These are phyloP conservation scores for Salvelinus alpinus DNA, from an alignment of 2,113 vertebrate species.

Conservation along the genomic window DNA sequence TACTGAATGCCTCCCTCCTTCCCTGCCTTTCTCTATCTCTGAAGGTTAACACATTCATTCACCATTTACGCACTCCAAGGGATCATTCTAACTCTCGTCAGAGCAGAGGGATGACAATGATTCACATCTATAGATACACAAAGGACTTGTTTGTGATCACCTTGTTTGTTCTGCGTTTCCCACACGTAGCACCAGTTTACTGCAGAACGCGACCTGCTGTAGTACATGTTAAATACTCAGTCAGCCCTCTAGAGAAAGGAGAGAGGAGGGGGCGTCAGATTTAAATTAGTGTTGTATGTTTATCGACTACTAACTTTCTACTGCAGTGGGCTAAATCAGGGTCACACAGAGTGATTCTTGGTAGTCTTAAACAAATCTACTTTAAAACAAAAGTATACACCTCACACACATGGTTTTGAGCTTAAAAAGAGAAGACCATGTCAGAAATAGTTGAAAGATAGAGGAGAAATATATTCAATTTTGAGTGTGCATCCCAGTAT, in stretches of 20 bases:
- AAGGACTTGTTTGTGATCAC: constrained; percentile 4
- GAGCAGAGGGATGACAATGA: not conserved
- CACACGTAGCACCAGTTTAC: not conserved
- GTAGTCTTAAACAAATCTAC: too few species aligned
- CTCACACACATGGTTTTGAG: not conserved
- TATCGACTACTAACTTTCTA: constrained; percentile 5
- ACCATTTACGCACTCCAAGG: not conserved
- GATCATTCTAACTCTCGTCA: not conserved
- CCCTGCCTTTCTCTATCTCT: constrained; percentile 2
- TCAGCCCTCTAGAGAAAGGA: not conserved
- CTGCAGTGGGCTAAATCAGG: not conserved
- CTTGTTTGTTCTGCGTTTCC: not conserved
- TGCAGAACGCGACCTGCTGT: not conserved
- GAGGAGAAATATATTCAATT: too few species aligned
- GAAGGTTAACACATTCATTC: constrained; percentile 28
- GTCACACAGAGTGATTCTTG: too few species aligned
- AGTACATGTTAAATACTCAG: not conserved
- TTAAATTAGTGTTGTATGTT: constrained; percentile 37
- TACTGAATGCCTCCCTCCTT: not conserved
- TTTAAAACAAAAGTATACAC: too few species aligned
- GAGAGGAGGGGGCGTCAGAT: constrained; percentile 17
- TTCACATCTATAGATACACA: not conserved
- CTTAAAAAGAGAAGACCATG: not conserved
- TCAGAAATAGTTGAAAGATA: too few species aligned
- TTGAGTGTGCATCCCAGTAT: too few species aligned